These are phyloP conservation scores for Sericinus montela DNA, from an alignment of 2,888 invertebrate species.

Conservation along the genomic window DNA sequence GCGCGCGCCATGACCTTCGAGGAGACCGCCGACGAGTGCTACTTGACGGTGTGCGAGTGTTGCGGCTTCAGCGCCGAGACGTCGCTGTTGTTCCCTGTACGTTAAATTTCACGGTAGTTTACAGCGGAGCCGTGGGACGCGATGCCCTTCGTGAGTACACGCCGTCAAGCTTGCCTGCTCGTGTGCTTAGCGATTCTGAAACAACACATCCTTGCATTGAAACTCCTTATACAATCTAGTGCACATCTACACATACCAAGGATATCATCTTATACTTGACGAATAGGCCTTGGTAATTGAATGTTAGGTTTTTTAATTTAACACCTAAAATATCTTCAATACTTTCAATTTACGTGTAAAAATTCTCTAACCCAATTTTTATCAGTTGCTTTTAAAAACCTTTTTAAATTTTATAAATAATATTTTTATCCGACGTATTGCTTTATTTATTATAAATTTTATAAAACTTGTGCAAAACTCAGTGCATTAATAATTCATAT, in stretches of 20 bases:
- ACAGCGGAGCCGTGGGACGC: slow-evolving; percentile 46
- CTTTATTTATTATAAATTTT: too few species aligned
- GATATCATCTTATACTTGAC: not conserved
- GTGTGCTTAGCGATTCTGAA: slow-evolving; percentile 37
- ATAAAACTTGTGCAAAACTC: too few species aligned
- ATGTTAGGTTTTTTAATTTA: too few species aligned
- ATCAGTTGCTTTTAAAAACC: too few species aligned
- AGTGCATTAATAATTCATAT: too few species aligned
- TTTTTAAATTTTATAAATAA: too few species aligned
- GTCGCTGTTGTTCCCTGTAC: slow-evolving; percentile 69
- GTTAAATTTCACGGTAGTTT: slow-evolving; percentile 72
- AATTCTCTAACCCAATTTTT: too few species aligned
- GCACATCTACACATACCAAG: not conserved
- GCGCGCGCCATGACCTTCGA: slow-evolving; percentile 78
- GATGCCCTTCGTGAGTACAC: slow-evolving; percentile 75
- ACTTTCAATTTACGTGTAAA: too few species aligned
- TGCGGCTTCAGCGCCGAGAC: slow-evolving; percentile 77
- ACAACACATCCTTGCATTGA: not conserved
- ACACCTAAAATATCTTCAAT: too few species aligned
- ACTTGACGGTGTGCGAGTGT: slow-evolving; percentile 75
- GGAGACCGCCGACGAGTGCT: slow-evolving; percentile 68
- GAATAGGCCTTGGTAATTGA: too few species aligned
- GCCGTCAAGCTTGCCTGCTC: slow-evolving; percentile 39
- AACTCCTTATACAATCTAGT: not conserved
- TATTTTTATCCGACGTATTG: too few species aligned